phyloP scores from a whole-genome alignment of 2,113 vertebrate species.

The Rhadina sibilatrix region DNA sequence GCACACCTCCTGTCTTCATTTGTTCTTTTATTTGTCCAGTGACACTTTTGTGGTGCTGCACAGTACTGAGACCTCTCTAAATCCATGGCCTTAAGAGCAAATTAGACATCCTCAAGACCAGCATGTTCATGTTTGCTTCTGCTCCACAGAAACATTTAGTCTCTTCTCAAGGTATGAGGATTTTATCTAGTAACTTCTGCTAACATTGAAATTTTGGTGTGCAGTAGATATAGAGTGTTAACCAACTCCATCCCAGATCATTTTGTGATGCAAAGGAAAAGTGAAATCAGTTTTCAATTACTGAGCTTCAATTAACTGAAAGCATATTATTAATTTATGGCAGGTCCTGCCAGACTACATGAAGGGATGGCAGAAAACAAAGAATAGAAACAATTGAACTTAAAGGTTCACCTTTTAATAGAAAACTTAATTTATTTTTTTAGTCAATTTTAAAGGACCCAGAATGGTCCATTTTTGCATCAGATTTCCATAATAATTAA shows the following conservation, averaged over 20 bases:
- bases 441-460: not conserved
- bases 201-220: not conserved
- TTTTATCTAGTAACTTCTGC: not conserved
- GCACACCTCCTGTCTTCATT: not conserved
- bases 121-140: not conserved
- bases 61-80: not conserved
- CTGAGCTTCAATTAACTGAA: not conserved
- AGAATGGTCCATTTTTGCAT: not conserved
- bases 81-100: not conserved
- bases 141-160: not conserved
- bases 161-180: not conserved
- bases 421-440: not conserved
- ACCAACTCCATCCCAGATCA: not conserved
- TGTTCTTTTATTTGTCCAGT: not conserved
- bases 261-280: not conserved
- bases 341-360: not conserved
- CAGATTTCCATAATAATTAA: not conserved
- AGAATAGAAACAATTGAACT: not conserved
- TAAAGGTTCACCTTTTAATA: not conserved
- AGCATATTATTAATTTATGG: not conserved
- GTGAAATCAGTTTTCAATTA: not conserved
- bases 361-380: not conserved
- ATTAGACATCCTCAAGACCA: not conserved
- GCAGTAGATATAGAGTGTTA: not conserved
- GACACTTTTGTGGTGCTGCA: not conserved